A percentile compares a stretch with the other conserved stretches of the same genome.
Conservation (phyloP, 2,888 invertebrate genomes). For the Macropis europaea region DNA sequence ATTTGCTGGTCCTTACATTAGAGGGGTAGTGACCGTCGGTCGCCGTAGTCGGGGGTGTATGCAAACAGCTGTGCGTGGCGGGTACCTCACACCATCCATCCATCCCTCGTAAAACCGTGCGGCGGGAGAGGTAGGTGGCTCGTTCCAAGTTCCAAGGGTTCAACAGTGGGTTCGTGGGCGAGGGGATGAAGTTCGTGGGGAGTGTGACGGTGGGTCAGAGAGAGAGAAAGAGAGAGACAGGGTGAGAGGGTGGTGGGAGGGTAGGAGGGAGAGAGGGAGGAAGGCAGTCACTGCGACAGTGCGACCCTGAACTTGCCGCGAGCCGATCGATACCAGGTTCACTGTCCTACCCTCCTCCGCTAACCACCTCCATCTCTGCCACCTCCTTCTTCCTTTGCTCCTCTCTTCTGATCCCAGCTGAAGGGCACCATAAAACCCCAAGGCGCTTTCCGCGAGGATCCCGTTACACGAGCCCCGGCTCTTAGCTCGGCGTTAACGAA, state of each 20-base stretch:
- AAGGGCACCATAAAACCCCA: constrained; percentile 69
- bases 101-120: constrained; percentile 56
- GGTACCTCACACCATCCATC: constrained; percentile 60
- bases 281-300: constrained; percentile 64
- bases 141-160: constrained; percentile 56
- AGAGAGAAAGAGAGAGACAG: too few relatives aligned
- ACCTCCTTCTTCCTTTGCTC: constrained; percentile 40
- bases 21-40: constrained; percentile 22
- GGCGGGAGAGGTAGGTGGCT: constrained; percentile 44
- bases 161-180: constrained; percentile 41
- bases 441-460: constrained; percentile 72
- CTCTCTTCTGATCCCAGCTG: constrained; percentile 54
- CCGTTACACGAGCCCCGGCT: constrained; percentile 70
- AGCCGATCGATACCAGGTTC: constrained; percentile 76
- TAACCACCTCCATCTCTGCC: constrained; percentile 53
- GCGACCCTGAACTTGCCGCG: constrained; percentile 76
- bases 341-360: constrained; percentile 69
- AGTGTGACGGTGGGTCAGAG: constrained; percentile 24
- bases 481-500: constrained; percentile 72
- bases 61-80: constrained; percentile 75
- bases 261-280: constrained; percentile 22
- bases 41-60: constrained; percentile 56
- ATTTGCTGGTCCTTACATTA: constrained; percentile 63
- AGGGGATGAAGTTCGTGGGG: constrained; percentile 41
- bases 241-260: constrained; percentile 39